Percentiles rank a stretch among this genome's conserved stretches.
These are phyloP conservation scores for Hypomesus transpacificus DNA, from an alignment of 2,113 vertebrate genomes.

Conservation along the genomic window DNA sequence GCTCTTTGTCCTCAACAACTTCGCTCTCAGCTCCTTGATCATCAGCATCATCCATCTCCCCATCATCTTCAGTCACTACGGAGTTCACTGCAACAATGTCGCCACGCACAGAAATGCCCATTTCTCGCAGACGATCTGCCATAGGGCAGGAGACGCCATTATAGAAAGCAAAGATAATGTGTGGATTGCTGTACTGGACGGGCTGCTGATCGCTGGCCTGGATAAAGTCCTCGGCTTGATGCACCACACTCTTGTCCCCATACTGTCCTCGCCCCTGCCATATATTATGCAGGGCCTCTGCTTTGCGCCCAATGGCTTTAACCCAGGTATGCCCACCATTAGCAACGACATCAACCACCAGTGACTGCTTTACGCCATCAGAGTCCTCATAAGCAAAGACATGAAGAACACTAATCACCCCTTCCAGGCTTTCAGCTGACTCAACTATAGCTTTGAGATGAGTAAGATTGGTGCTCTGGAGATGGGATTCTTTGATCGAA, in stretches of 20 bases:
- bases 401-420: slow-evolving; percentile 82
- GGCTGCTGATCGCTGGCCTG: slow-evolving; percentile 87
- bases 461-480: slow-evolving; percentile 94
- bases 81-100: slow-evolving; percentile 87
- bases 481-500: slow-evolving; percentile 86
- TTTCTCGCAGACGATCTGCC: slow-evolving; percentile 81
- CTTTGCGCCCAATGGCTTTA: slow-evolving; percentile 93
- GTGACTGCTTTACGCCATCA: slow-evolving; percentile 73
- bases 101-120: slow-evolving; percentile 89
- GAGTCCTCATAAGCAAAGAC: slow-evolving; percentile 83
- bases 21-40: slow-evolving; percentile 39
- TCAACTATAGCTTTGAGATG: slow-evolving; percentile 88
- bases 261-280: slow-evolving; percentile 96
- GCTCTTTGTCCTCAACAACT: not conserved
- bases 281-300: slow-evolving; percentile 94
- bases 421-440: slow-evolving; percentile 83
- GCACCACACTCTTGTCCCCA: slow-evolving; percentile 86
- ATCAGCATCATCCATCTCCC: slow-evolving; percentile 17
- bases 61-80: slow-evolving; percentile 45
- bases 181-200: slow-evolving; percentile 86
- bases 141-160: slow-evolving; percentile 89
- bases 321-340: slow-evolving; percentile 91
- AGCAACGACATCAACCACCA: slow-evolving; percentile 93
- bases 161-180: slow-evolving; percentile 93
- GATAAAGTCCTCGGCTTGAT: slow-evolving; percentile 89